Percentiles rank a stretch among this genome's conserved stretches.
Conservation (phyloP, 2,113 vertebrate species). For the human (Homo sapiens) region GRCh38 chr18:5366501-5367000, state of each 20-base stretch:
- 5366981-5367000: not conserved
- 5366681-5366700: not conserved
- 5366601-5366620: not conserved
- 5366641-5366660: not conserved
- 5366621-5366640: not conserved
- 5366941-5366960: not conserved
- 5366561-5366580: not conserved
- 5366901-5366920: not conserved
- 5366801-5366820: not conserved
- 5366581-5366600: not conserved
- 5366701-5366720: not conserved
- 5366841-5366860: not conserved
- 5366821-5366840: not conserved
- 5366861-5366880: not conserved
- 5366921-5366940: not conserved
- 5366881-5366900: not conserved
- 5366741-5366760: not conserved
- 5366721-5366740: not conserved
- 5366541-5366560: not conserved
- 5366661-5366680: not conserved
- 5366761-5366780: not conserved
- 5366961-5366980: not conserved
- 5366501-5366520: not conserved
- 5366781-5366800: not conserved
- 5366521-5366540: accelerated